These are phyloP conservation scores for Rhingia campestris DNA, from an alignment of 2,888 invertebrate genomes.

Conservation along the genomic window DNA sequence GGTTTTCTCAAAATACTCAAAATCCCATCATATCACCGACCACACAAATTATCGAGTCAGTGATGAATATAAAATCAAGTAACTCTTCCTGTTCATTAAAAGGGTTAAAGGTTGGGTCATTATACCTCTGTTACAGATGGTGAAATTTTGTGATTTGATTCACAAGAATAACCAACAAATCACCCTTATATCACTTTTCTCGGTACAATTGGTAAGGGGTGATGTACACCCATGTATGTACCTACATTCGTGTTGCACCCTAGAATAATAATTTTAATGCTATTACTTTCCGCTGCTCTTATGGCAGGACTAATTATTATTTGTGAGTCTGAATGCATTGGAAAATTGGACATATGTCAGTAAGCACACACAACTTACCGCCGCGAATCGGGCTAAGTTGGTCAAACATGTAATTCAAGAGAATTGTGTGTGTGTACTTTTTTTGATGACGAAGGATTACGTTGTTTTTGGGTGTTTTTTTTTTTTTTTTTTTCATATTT, in stretches of 20 bases:
- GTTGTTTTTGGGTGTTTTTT: too few relatives aligned
- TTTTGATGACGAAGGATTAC: too few relatives aligned
- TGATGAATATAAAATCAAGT: slow-evolving; percentile 5
- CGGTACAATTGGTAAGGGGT: not conserved
- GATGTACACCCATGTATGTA: not conserved
- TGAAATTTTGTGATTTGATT: not conserved
- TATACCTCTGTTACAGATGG: slow-evolving; percentile 3
- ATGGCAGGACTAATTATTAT: not conserved
- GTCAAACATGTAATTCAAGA: too few relatives aligned
- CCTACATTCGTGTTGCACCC: not conserved
- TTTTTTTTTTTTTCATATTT: too few relatives aligned
- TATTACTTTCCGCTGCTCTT: not conserved
- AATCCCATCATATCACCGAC: not conserved
- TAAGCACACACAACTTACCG: not conserved
- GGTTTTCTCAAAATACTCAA: not conserved
- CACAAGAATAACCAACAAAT: not conserved
- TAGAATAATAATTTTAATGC: not conserved
- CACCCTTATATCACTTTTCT: not conserved
- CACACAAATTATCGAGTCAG: not conserved
- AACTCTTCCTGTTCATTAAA: not conserved
- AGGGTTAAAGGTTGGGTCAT: slow-evolving; percentile 1
- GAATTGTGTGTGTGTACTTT: too few relatives aligned
- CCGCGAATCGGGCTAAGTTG: too few relatives aligned
- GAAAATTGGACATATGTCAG: not conserved
- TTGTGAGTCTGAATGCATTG: not conserved